A percentile compares a stretch with the other conserved stretches of the same genome.
Conservation (phyloP, 2,113 vertebrate genomes). For the Rhinolophus sinicus region DNA sequence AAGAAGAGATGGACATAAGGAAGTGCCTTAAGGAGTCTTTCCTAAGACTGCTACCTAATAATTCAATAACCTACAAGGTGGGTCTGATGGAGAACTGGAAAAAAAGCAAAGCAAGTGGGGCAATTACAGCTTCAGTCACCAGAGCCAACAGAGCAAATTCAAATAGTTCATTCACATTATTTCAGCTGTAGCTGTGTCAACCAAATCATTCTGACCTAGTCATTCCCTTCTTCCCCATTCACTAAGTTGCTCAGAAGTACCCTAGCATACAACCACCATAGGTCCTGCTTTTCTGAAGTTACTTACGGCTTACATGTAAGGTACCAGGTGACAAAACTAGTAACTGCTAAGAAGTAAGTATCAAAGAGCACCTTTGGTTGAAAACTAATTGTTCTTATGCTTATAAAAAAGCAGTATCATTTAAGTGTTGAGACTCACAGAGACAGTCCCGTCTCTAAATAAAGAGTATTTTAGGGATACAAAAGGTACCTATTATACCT, state of each 20-base stretch:
- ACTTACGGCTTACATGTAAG: not conserved
- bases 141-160: not conserved
- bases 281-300: not conserved
- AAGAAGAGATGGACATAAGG: conserved; percentile 66
- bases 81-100: not conserved
- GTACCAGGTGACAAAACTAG: not conserved
- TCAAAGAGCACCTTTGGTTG: not conserved
- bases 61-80: not conserved
- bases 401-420: not conserved
- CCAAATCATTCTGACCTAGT: conserved; percentile 24
- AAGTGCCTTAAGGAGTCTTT: conserved; percentile 22
- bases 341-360: not conserved
- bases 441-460: not conserved
- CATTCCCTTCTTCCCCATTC: not conserved
- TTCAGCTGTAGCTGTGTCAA: not conserved
- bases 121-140: not conserved
- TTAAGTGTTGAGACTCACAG: not conserved
- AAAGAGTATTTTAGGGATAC: not conserved
- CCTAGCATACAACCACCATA: not conserved
- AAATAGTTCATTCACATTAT: not conserved
- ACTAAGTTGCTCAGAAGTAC: not conserved
- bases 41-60: not conserved
- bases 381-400: conserved; percentile 26
- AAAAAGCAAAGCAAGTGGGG: not conserved
- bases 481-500: not conserved